Evolutionary conservation across 2,113 vertebrate species (phyloP).

Genomic region (Eudyptes chrysolophus): DNA sequence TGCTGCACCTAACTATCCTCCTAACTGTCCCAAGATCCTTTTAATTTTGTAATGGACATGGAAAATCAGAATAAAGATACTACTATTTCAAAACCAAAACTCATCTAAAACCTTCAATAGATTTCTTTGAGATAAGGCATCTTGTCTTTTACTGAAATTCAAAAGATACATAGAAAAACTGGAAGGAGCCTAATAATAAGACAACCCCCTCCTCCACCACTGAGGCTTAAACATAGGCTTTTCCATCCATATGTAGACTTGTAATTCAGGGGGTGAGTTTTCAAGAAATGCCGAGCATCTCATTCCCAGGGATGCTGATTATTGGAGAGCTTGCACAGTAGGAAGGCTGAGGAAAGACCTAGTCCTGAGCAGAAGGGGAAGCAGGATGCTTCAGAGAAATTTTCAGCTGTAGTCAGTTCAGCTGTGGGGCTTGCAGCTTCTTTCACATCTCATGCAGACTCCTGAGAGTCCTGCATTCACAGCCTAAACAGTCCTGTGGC

Average conservation of each 20-base stretch:
- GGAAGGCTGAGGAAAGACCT: background rate
- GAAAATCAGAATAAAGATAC: background rate
- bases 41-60: background rate
- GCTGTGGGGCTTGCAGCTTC: background rate
- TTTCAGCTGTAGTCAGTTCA: background rate
- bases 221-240: background rate
- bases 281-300: background rate
- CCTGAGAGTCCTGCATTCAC: background rate
- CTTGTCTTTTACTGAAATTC: background rate
- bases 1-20: conserved; percentile 14
- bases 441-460: background rate
- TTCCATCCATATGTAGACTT: background rate
- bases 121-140: conserved; percentile 3
- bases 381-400: background rate
- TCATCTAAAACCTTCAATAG: background rate
- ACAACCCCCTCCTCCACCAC: background rate
- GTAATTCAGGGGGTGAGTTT: background rate
- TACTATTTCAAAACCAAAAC: background rate
- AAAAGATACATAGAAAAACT: background rate
- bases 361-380: background rate
- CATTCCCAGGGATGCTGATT: background rate
- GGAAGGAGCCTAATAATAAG: background rate
- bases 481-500: background rate
- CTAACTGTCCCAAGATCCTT: background rate
- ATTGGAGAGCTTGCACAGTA: background rate